Percentiles rank a stretch among this genome's conserved stretches.
Evolutionary conservation across 1,140 invertebrate genomes (phyloP).

Genomic region (Meloidogyne exigua): DNA sequence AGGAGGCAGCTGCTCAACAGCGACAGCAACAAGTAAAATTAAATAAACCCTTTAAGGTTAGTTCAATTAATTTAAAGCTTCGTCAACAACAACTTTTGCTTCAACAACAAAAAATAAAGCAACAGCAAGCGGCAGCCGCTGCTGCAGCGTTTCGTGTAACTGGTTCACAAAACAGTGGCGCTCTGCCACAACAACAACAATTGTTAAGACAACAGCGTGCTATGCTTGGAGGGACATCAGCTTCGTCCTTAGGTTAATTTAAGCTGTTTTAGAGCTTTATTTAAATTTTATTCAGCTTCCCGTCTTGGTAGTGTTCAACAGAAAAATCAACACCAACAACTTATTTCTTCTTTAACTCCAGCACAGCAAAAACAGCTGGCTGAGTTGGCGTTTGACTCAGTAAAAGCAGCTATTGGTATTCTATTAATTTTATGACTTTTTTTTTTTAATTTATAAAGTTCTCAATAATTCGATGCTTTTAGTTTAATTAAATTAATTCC

Average conservation of each 20-base stretch:
- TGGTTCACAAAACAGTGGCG: not conserved
- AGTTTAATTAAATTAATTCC: too few species aligned
- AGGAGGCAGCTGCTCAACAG: constrained; percentile 25
- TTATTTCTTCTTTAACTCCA: not conserved
- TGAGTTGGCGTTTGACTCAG: not conserved
- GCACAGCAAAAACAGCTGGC: not conserved
- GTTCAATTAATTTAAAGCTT: not conserved
- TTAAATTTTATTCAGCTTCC: not conserved
- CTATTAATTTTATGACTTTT: not conserved
- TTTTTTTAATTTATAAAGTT: too few species aligned
- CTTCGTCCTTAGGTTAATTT: not conserved
- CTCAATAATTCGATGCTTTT: too few species aligned
- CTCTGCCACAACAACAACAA: not conserved
- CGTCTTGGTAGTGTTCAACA: not conserved
- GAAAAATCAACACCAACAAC: not conserved
- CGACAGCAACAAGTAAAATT: constrained; percentile 23
- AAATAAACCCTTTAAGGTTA: too few species aligned
- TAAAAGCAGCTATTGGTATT: not conserved
- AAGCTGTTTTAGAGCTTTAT: too few species aligned
- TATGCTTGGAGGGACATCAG: not conserved
- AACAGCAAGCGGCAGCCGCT: not conserved
- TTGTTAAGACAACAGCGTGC: not conserved
- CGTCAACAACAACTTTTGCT: not conserved
- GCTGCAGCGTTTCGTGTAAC: not conserved
- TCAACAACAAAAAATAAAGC: constrained; percentile 1